These are phyloP conservation scores for Plusia festucae DNA, from an alignment of 2,888 invertebrate species.

Conservation along the genomic window DNA sequence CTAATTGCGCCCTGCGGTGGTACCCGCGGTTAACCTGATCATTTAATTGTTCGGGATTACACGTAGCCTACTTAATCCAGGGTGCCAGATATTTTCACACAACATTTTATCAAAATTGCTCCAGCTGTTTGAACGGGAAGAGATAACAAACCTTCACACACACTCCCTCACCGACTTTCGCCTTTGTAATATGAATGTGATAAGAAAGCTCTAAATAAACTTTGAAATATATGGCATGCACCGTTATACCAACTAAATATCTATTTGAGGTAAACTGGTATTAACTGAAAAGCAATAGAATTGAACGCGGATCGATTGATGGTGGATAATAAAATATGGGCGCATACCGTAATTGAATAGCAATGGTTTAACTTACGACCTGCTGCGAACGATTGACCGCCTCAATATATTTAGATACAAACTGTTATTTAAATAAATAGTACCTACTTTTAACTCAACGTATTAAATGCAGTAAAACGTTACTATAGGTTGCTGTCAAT, in stretches of 20 bases:
- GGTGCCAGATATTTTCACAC: too few relatives aligned
- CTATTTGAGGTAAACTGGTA: slow-evolving; percentile 39
- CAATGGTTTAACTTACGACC: slow-evolving; percentile 37
- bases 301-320: slow-evolving; percentile 49
- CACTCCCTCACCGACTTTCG: too few relatives aligned
- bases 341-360: slow-evolving; percentile 31
- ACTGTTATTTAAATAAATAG: too few relatives aligned
- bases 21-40: too few relatives aligned
- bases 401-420: slow-evolving; percentile 45
- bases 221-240: slow-evolving; percentile 11
- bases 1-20: too few relatives aligned
- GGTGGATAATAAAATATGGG: slow-evolving; percentile 54
- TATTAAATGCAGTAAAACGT: background rate
- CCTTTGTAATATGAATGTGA: too few relatives aligned
- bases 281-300: slow-evolving; percentile 39
- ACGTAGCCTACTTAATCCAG: too few relatives aligned
- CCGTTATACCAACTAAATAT: slow-evolving; percentile 22
- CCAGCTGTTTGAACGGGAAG: too few relatives aligned
- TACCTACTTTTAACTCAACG: slow-evolving; percentile 14
- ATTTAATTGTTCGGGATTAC: too few relatives aligned
- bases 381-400: slow-evolving; percentile 39
- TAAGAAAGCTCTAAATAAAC: background rate
- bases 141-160: too few relatives aligned
- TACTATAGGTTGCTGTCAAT: background rate
- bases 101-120: too few relatives aligned